Evolutionary conservation across 2,888 invertebrate genomes (phyloP), one percentile per base, ranked within the genome.

Genomic region (Diaperis boleti): DNA sequence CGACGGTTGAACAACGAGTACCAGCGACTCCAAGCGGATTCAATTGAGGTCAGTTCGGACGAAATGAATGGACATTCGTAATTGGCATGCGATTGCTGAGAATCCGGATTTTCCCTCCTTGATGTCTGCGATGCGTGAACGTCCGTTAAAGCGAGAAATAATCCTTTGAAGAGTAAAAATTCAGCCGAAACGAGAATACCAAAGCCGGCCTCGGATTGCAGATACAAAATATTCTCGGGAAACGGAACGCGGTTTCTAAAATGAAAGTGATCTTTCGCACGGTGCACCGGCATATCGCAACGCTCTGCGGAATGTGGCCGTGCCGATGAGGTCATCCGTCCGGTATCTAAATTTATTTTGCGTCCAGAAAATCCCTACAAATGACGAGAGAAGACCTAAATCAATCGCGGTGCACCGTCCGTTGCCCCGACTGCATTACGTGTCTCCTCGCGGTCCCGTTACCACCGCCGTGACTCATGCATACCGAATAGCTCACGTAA

Each of bases 31-130:
- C n/a, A n/a, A n/a, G n/a, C n/a, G 49, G 11, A 33, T 50, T 35
- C 50, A 50, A 50, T 50, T 50, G 50, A 37, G 35, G 50, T 33
- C 50, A 50, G 50, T 35, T 50, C 50, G 26, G 26, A n/a, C 26
- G 6, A n/a, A 26, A 26, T 26, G 6, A 26, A 26, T 5, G 26
- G 6, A 26, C n/a, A 6, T 26, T 26, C 26, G 6, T 26, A 26
- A 26, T 26, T 26, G 26, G 26, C 6, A 2, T 6, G 26, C 26
- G n/a, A 26, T 26, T 26, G 26, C 26, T n/a, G 26, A 26, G 26
- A 26, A 26, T 8, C 26, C 26, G 26, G 26, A 26, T 26, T 26
- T 26, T 20, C 20, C 6, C 20, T 5, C n/a, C 26, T 26, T 26
- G 26, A 26, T 26, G 26, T 26, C n/a, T 6, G n/a, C n/a, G 26